phyloP scores from a whole-genome alignment of 2,113 vertebrate genomes.

The Bungarus multicinctus region DNA sequence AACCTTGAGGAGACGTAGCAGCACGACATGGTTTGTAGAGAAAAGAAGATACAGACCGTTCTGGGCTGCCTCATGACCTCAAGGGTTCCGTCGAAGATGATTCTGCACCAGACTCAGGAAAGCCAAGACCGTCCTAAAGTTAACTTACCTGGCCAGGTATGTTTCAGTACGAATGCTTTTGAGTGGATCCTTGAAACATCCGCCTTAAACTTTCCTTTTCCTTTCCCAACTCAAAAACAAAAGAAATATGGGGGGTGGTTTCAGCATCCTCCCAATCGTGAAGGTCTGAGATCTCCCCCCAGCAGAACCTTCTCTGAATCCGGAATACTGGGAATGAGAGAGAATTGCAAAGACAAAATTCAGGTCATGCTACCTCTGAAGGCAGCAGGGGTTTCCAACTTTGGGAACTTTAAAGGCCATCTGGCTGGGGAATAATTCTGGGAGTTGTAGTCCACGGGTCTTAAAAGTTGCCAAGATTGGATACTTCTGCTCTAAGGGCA shows the following conservation, averaged over 20 bases:
- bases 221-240: neutral
- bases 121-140: slow-evolving; percentile 41
- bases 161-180: slow-evolving; percentile 33
- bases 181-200: neutral
- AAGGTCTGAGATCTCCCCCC: too few species aligned
- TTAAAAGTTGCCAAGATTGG: neutral
- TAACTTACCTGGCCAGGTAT: slow-evolving; percentile 50
- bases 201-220: neutral
- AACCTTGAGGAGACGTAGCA: slow-evolving; percentile 74
- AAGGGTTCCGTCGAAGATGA: slow-evolving; percentile 59
- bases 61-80: slow-evolving; percentile 76
- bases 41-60: slow-evolving; percentile 81
- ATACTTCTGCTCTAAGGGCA: neutral
- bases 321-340: neutral
- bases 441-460: neutral
- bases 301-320: neutral
- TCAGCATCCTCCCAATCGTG: neutral
- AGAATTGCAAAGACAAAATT: neutral
- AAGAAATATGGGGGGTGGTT: neutral
- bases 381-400: neutral
- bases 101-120: slow-evolving; percentile 50
- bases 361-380: neutral
- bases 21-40: slow-evolving; percentile 82
- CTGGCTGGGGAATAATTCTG: neutral
- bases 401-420: neutral